These are phyloP conservation scores for Channallabes apus DNA, from an alignment of 2,797 vertebrate genomes.

Conservation along the genomic window DNA sequence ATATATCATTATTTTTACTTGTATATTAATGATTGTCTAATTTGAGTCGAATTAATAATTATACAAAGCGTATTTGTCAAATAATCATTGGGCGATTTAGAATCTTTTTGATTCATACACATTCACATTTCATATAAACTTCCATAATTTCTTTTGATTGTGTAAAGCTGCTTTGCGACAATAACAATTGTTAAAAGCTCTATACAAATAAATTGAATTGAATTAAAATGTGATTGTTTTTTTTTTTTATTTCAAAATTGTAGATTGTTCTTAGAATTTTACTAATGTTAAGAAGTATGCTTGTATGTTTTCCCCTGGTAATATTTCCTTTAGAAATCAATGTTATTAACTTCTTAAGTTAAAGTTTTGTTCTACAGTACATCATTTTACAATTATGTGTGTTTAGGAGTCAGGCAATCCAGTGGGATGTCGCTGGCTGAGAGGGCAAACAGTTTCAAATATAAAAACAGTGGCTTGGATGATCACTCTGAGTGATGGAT, in stretches of 20 bases:
- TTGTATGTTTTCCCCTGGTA: background rate
- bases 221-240: background rate
- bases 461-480: slow-evolving; percentile 97
- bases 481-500: slow-evolving; percentile 89
- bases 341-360: background rate
- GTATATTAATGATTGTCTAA: background rate
- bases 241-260: no score
- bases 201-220: no score
- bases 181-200: no score
- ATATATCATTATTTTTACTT: background rate
- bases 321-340: background rate
- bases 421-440: slow-evolving; percentile 76
- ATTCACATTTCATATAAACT: no score
- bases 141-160: no score
- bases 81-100: background rate
- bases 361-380: background rate
- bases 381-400: background rate
- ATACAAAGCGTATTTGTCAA: background rate
- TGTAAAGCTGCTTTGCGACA: no score
- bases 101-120: no score
- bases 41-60: background rate
- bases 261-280: background rate
- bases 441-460: slow-evolving; percentile 72
- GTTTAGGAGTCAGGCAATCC: slow-evolving; percentile 41
- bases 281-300: background rate